Evolutionary conservation across 2,797 vertebrate genomes (phyloP).

Genomic region (Sparus aurata): DNA sequence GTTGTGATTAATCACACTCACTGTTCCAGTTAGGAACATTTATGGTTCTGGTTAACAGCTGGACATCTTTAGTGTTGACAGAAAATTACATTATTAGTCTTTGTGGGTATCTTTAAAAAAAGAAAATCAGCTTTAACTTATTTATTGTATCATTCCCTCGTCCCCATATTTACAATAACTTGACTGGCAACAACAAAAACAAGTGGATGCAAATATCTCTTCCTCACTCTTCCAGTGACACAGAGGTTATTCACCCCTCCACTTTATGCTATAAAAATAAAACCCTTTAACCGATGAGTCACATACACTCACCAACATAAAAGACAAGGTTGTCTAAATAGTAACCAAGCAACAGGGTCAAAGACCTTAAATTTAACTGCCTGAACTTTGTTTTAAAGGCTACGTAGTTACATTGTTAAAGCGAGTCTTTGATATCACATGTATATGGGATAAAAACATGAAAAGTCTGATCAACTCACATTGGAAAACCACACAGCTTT

Average conservation of each 20-base stretch:
- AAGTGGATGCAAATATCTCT: neutral
- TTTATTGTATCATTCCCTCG: neutral
- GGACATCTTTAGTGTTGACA: neutral
- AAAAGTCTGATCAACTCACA: neutral
- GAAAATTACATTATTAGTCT: neutral
- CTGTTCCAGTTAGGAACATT: neutral
- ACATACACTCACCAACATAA: constrained; percentile 46
- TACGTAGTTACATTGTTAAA: neutral
- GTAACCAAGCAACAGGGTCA: constrained; percentile 85
- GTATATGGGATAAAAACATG: neutral
- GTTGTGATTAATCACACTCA: too few species aligned
- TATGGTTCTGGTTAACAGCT: neutral
- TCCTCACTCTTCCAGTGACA: constrained; percentile 10
- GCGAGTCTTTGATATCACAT: neutral
- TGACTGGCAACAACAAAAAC: neutral
- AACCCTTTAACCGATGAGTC: constrained; percentile 74
- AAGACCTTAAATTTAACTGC: constrained; percentile 70
- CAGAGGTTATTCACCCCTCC: constrained; percentile 43
- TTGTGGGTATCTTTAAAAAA: neutral
- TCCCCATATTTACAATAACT: constrained; percentile 2
- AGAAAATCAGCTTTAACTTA: neutral
- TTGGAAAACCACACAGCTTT: neutral
- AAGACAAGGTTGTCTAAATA: constrained; percentile 77
- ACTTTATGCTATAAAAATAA: constrained; percentile 44
- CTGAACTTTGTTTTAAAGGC: constrained; percentile 54